These are phyloP conservation scores for Condylostylus longicornis DNA, from an alignment of 1,140 invertebrate genomes.

Conservation along the genomic window DNA sequence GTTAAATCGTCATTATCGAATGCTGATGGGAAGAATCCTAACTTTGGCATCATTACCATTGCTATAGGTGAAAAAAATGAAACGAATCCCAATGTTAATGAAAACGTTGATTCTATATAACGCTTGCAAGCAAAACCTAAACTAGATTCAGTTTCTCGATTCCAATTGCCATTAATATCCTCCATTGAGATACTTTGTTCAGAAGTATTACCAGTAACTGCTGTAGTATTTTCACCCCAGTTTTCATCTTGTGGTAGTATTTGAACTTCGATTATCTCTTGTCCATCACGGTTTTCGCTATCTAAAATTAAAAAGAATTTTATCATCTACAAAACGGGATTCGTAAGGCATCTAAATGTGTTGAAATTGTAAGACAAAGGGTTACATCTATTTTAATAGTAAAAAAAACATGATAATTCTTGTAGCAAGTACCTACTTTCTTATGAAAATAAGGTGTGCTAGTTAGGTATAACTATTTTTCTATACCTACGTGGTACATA, in stretches of 20 bases:
- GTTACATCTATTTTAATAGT: too few species aligned
- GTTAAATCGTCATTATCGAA: slow-evolving; percentile 33
- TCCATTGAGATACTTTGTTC: slow-evolving; percentile 88
- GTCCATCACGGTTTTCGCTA: slow-evolving; percentile 37
- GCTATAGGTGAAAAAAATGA: slow-evolving; percentile 83
- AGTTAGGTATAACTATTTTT: background rate
- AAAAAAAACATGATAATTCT: background rate
- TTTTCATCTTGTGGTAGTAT: slow-evolving; percentile 92
- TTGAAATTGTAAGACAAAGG: background rate
- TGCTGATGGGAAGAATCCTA: slow-evolving; percentile 58
- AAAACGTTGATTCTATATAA: slow-evolving; percentile 62
- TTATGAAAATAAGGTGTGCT: background rate
- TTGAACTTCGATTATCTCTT: slow-evolving; percentile 81
- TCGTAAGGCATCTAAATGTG: background rate
- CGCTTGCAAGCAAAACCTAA: slow-evolving; percentile 60
- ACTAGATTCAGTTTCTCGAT: slow-evolving; percentile 53
- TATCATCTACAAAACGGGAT: background rate
- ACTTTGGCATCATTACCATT: slow-evolving; percentile 86
- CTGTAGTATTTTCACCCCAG: slow-evolving; percentile 96
- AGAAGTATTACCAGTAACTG: slow-evolving; percentile 90
- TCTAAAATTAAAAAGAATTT: slow-evolving; percentile 6
- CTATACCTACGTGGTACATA: too few species aligned
- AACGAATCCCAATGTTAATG: slow-evolving; percentile 56
- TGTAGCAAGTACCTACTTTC: background rate
- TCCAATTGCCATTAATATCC: slow-evolving; percentile 62